These are phyloP conservation scores for Alethe diademata DNA, from an alignment of 2,113 vertebrate genomes.

Conservation along the genomic window DNA sequence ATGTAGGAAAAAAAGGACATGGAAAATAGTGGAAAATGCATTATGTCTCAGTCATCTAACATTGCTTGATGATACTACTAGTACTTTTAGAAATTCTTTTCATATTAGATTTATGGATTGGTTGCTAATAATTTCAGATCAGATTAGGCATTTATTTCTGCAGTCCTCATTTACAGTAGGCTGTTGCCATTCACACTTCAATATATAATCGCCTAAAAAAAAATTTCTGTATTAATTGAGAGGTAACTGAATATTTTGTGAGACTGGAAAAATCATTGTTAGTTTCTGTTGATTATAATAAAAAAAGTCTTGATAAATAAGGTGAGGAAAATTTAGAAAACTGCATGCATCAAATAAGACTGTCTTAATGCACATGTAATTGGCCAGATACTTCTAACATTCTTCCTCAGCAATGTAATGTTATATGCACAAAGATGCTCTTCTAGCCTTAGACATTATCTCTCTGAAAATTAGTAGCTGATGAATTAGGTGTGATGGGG, in stretches of 20 bases:
- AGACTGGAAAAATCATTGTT: not conserved
- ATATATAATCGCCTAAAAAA: not conserved
- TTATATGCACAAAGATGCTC: conserved; percentile 39
- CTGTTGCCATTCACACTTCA: not conserved
- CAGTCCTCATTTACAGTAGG: not conserved
- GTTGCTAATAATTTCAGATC: not conserved
- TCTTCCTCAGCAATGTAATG: conserved; percentile 11
- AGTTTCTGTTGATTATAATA: conserved; percentile 2
- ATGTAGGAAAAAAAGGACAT: not conserved
- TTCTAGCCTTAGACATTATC: conserved; percentile 37
- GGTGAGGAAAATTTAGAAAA: conserved; percentile 42
- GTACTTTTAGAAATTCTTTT: not conserved
- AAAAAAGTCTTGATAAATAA: conserved; percentile 40
- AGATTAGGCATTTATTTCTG: not conserved
- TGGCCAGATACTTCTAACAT: conserved; percentile 7
- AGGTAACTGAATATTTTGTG: not conserved
- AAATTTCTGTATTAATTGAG: not conserved
- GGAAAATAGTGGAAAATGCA: not conserved
- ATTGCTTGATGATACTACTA: not conserved
- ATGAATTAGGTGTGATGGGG: conserved; percentile 67
- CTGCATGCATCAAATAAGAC: not conserved
- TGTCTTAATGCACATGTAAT: not conserved
- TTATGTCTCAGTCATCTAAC: not conserved
- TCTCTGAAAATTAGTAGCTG: conserved; percentile 62
- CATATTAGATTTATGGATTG: not conserved